These are phyloP conservation scores for Monopis laevigella DNA, from an alignment of 2,888 invertebrate species.

Conservation along the genomic window DNA sequence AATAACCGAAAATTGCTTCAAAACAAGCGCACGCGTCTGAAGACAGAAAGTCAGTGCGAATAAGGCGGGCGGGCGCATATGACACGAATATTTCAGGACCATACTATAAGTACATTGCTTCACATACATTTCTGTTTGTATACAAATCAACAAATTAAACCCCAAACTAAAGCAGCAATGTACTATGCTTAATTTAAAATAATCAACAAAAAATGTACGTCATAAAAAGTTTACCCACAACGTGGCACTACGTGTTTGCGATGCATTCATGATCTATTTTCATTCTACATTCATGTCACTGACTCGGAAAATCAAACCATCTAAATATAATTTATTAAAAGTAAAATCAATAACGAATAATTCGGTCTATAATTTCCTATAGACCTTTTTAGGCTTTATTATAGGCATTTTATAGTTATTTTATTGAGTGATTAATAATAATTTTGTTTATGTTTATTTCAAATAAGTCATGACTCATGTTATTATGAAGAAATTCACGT, in stretches of 20 bases:
- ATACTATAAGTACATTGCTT: constrained; percentile 4
- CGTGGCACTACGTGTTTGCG: constrained; percentile 20
- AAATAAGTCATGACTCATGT: too few species aligned
- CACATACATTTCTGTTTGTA: background rate
- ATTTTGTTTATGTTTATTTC: too few species aligned
- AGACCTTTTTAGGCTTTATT: too few species aligned
- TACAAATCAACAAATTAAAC: background rate
- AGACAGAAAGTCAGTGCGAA: constrained; percentile 48
- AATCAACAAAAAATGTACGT: too few species aligned
- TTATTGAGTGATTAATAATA: too few species aligned
- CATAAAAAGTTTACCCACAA: too few species aligned
- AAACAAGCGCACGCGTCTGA: constrained; percentile 23
- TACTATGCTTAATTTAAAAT: background rate
- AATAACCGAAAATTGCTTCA: background rate
- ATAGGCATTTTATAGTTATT: too few species aligned
- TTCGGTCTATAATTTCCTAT: too few species aligned
- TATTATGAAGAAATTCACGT: too few species aligned
- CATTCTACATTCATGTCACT: constrained; percentile 43
- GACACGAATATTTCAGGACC: background rate
- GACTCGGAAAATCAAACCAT: too few species aligned
- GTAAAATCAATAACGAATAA: too few species aligned
- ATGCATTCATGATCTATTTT: constrained; percentile 41
- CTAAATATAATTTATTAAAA: too few species aligned
- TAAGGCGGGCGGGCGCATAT: constrained; percentile 34
- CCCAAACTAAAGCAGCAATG: background rate